A percentile compares a stretch with the other conserved stretches of the same genome.
phyloP scores from a whole-genome alignment of 2,797 vertebrate genomes.

The Prionace glauca region DNA sequence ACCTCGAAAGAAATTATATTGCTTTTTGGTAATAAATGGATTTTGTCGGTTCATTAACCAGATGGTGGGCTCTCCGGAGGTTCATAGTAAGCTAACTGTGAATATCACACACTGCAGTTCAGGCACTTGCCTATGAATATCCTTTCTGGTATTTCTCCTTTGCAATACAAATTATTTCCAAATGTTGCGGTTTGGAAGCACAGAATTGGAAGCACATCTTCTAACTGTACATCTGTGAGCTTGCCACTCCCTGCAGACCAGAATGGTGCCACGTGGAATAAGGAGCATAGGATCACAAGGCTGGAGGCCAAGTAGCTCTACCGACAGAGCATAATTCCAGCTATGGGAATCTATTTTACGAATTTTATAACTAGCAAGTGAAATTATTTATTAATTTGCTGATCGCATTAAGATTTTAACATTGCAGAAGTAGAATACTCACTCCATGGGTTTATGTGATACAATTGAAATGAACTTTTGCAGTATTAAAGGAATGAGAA shows the following conservation, averaged over 20 bases:
- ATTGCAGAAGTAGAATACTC: not conserved
- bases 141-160: conserved; percentile 22
- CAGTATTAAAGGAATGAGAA: not conserved
- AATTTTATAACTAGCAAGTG: not conserved
- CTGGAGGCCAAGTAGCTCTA: not conserved
- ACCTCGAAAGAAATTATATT: not conserved
- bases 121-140: conserved; percentile 12
- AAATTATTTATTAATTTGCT: not conserved
- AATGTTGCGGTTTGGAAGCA: not conserved
- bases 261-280: not conserved
- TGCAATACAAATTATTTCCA: conserved; percentile 25
- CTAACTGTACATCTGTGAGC: too few relatives aligned
- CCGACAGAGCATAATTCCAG: not conserved
- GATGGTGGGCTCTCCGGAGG: not conserved
- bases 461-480: not conserved
- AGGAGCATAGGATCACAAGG: too few relatives aligned
- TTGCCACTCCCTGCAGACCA: conserved; percentile 15
- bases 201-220: conserved; percentile 8
- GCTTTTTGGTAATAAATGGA: not conserved
- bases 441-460: not conserved
- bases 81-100: not conserved
- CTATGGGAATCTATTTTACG: too few relatives aligned
- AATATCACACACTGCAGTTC: not conserved
- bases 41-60: not conserved
- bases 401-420: not conserved